Percentiles rank a stretch among this genome's conserved stretches.
Conservation (phyloP, 2,797 vertebrate genomes). For the Spatula versicolor region DNA sequence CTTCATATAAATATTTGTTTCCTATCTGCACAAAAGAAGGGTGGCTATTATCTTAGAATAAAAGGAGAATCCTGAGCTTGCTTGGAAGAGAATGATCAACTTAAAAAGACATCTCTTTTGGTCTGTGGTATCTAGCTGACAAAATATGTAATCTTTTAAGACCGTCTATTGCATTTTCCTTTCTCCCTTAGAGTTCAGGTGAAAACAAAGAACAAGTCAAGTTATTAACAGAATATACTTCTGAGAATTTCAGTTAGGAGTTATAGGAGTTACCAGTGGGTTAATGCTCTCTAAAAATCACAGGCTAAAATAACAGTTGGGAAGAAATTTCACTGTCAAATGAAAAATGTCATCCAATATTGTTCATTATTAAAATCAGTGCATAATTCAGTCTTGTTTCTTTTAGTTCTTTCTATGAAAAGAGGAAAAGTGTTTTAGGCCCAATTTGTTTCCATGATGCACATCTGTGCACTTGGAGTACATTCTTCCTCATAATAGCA, state of each 20-base stretch:
- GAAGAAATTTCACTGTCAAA: slow-evolving; percentile 13
- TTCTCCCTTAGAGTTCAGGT: background rate
- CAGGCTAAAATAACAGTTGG: slow-evolving; percentile 11
- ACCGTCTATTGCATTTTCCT: background rate
- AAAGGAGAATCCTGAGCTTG: background rate
- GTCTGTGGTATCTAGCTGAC: background rate
- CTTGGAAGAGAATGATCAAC: background rate
- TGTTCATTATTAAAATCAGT: slow-evolving; percentile 39
- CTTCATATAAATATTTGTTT: background rate
- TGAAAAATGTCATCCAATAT: slow-evolving; percentile 30
- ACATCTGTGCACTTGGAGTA: slow-evolving; percentile 54
- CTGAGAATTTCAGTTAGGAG: background rate
- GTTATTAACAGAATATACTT: background rate
- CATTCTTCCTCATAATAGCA: slow-evolving; percentile 57
- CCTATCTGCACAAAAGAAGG: background rate
- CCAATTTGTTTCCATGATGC: slow-evolving; percentile 29
- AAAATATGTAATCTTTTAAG: background rate
- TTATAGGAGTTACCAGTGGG: background rate
- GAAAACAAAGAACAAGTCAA: background rate
- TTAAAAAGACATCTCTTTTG: background rate
- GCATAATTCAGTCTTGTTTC: slow-evolving; percentile 26
- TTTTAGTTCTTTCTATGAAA: slow-evolving; percentile 12
- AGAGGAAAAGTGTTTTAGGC: background rate
- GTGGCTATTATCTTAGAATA: background rate
- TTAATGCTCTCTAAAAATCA: background rate